Base-by-base conservation (phyloP, 2,888 invertebrate species). In the Andrena marginata region DNA sequence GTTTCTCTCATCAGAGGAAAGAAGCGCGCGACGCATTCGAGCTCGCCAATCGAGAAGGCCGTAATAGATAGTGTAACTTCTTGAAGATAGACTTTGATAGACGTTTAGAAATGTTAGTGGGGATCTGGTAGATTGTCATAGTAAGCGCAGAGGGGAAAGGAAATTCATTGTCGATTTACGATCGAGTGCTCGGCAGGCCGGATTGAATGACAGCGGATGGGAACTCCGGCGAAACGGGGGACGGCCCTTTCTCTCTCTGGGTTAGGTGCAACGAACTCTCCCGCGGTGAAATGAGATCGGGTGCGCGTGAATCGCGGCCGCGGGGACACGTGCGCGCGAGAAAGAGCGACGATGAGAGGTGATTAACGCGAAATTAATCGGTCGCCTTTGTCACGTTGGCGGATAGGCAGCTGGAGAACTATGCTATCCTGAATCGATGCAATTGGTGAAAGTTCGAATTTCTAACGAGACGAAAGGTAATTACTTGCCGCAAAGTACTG, bases 211-310 rank as follows among this genome's bases (percentile, higher is more conserved):
- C 65, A 2, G 35, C 56, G 64, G 8, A n/a, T 48, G 35, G 35
- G n/a, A 48, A 48, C 16, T 65, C 73, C n/a, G 48, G 67, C 49
- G 42, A 51, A 49, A 64, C 71, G 60, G 74, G 69, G 59, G 63
- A 64, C 69, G 69, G 65, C 23, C 63, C 72, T 77, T 77, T 76
- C 64, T 77, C 72, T 82, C 77, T 80, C 56, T 76, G 74, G 75
- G 76, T 71, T 42, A 42, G 78, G 87, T 87, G 87, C 87, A 87
- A 87, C 78, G 71, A 85, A 85, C 82, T 83, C 72, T 63, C 26
- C 29, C 77, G 56, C 33, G 65, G 70, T 74, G 29, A 63, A 84
- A 70, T 16, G 56, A 63, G 35, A 64, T 78, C 74, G 56, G 72
- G 49, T 56, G 26, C 56, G 56, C 56, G 68, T 60, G 51, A 35